phyloP scores from a whole-genome alignment of 1,140 invertebrate species.

The Drosophila watanabei region DNA sequence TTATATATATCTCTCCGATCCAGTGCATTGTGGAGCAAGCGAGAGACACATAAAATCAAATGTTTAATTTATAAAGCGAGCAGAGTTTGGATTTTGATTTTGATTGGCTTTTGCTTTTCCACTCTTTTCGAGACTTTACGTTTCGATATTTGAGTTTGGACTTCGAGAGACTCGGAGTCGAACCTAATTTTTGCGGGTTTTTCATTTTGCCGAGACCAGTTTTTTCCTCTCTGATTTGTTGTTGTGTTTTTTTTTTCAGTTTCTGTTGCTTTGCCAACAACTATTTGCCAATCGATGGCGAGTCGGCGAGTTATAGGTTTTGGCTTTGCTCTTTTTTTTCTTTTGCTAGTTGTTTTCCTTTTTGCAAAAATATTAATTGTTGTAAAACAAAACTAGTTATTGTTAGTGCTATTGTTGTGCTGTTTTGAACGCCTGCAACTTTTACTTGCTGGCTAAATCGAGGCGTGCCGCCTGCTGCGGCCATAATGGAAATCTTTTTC shows the following conservation, averaged over 20 bases:
- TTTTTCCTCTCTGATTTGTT: slow-evolving; percentile 35
- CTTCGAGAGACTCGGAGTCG: slow-evolving; percentile 26
- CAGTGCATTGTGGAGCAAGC: slow-evolving; percentile 38
- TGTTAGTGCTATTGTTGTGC: slow-evolving; percentile 61
- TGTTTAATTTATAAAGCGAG: slow-evolving; percentile 66
- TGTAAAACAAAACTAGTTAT: slow-evolving; percentile 77
- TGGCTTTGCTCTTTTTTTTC: slow-evolving; percentile 44
- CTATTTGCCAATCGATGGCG: slow-evolving; percentile 70
- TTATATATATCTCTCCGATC: slow-evolving; percentile 8
- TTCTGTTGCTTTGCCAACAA: slow-evolving; percentile 60
- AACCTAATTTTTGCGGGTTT: slow-evolving; percentile 79
- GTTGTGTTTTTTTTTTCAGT: slow-evolving; percentile 36
- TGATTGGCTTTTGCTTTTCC: slow-evolving; percentile 57
- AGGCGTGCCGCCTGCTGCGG: slow-evolving; percentile 70
- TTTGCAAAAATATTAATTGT: slow-evolving; percentile 77
- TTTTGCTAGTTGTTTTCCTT: slow-evolving; percentile 57
- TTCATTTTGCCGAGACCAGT: slow-evolving; percentile 73
- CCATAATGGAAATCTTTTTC: slow-evolving; percentile 69
- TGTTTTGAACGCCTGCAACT: slow-evolving; percentile 53
- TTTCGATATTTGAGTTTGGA: slow-evolving; percentile 41
- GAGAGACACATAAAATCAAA: slow-evolving; percentile 43
- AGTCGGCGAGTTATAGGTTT: slow-evolving; percentile 49
- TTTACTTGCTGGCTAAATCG: slow-evolving; percentile 72
- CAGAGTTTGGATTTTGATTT: slow-evolving; percentile 23
- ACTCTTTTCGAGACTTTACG: slow-evolving; percentile 58